phyloP scores from a whole-genome alignment of 2,113 vertebrate genomes.

The Callopanchax toddi region DNA sequence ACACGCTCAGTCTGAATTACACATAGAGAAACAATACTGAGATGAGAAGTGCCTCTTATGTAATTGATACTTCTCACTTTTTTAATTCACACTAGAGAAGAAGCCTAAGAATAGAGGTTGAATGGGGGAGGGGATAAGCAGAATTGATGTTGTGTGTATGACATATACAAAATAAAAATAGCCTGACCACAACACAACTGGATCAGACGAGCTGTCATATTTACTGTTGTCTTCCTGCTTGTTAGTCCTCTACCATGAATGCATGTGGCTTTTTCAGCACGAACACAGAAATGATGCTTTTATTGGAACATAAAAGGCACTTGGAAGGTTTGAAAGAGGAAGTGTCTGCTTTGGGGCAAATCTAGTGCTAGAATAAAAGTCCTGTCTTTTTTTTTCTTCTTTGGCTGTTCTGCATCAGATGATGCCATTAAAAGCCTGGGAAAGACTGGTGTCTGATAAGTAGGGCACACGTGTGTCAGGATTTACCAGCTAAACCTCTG shows the following conservation, averaged over 20 bases:
- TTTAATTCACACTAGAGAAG: conserved; percentile 7
- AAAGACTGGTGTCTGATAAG: conserved; percentile 66
- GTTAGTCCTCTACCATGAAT: conserved; percentile 6
- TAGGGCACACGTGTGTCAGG: conserved; percentile 60
- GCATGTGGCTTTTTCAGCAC: not conserved
- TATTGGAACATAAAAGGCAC: conserved; percentile 42
- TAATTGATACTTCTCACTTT: conserved; percentile 34
- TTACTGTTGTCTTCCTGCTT: conserved; percentile 26
- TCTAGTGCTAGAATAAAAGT: conserved; percentile 41
- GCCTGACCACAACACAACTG: conserved; percentile 18
- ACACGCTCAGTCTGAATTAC: conserved; percentile 8
- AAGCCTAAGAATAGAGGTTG: conserved; percentile 5
- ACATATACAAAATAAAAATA: conserved; percentile 27
- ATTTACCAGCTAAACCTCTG: conserved; percentile 41
- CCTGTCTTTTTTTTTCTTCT: conserved; percentile 50
- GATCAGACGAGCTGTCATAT: conserved; percentile 12
- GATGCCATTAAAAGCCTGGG: conserved; percentile 61
- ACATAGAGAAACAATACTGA: conserved; percentile 24
- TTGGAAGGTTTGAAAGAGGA: conserved; percentile 35
- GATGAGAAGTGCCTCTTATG: conserved; percentile 27
- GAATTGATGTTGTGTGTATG: conserved; percentile 19
- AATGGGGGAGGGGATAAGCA: conserved; percentile 21
- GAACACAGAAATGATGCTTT: conserved; percentile 21
- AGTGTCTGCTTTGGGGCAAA: conserved; percentile 27
- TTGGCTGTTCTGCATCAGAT: conserved; percentile 62